phyloP scores from a whole-genome alignment of 92 coral and sea anemone species.

The Zoanthus solanderi region DNA sequence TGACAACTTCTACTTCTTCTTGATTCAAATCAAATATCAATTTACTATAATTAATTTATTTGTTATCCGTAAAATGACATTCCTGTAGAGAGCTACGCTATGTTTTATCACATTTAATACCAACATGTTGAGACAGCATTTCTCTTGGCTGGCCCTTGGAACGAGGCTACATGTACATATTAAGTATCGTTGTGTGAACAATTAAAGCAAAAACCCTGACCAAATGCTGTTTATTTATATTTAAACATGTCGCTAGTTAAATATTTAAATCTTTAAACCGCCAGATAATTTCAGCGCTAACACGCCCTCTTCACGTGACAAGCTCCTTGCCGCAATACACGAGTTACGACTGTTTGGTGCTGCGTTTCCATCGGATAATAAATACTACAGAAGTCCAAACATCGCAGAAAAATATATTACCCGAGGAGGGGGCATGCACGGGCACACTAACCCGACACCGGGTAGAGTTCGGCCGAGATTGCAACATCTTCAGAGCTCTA shows the following conservation, averaged over 20 bases:
- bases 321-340: conserved; percentile 27
- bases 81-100: no score
- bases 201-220: no score
- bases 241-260: neutral
- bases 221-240: neutral
- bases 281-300: conserved; percentile 23
- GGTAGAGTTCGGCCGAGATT: conserved; percentile 4
- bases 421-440: conserved; percentile 26
- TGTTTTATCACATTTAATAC: no score
- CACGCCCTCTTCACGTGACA: conserved; percentile 36
- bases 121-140: no score
- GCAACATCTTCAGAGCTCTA: neutral
- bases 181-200: no score
- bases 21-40: no score
- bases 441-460: conserved; percentile 16
- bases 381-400: neutral
- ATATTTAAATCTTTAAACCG: neutral
- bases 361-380: conserved; percentile 23
- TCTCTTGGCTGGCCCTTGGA: no score
- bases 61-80: no score
- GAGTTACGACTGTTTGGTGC: conserved; percentile 30
- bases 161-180: no score
- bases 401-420: neutral
- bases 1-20: no score
- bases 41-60: no score